phyloP scores from a whole-genome alignment of 2,797 vertebrate genomes.

The Margarornis squamiger region DNA sequence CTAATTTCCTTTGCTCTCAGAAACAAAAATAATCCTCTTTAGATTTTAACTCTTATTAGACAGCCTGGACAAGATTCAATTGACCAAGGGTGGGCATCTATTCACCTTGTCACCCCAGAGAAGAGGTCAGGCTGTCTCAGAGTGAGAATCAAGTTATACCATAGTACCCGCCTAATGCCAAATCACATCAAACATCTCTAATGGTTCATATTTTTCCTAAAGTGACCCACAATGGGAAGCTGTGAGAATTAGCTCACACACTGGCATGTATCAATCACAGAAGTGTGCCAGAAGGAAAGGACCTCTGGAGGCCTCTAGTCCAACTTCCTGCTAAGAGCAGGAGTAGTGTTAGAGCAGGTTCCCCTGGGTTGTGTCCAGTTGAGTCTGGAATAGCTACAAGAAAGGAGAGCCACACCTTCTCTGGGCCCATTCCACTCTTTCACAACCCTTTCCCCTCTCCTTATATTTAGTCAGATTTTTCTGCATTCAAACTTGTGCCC shows the following conservation, averaged over 20 bases:
- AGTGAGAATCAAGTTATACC: background rate
- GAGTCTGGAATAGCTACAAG: background rate
- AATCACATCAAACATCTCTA: background rate
- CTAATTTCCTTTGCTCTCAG: background rate
- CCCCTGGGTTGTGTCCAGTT: background rate
- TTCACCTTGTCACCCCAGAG: background rate
- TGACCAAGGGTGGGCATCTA: background rate
- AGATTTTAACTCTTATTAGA: background rate
- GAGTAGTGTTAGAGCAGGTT: background rate
- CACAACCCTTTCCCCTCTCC: background rate
- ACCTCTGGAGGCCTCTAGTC: background rate
- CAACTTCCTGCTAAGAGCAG: background rate
- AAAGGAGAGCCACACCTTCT: background rate
- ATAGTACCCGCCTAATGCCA: background rate
- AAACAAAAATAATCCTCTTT: background rate
- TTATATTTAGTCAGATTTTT: background rate
- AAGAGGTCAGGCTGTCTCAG: background rate
- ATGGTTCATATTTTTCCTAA: background rate
- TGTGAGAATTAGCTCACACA: background rate
- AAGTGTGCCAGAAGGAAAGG: background rate
- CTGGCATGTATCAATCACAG: background rate
- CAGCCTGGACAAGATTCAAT: background rate
- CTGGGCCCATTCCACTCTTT: rapidly evolving
- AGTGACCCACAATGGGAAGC: background rate
- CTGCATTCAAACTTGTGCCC: background rate